phyloP scores from a whole-genome alignment of 2,113 vertebrate species.

The Colius striatus region DNA sequence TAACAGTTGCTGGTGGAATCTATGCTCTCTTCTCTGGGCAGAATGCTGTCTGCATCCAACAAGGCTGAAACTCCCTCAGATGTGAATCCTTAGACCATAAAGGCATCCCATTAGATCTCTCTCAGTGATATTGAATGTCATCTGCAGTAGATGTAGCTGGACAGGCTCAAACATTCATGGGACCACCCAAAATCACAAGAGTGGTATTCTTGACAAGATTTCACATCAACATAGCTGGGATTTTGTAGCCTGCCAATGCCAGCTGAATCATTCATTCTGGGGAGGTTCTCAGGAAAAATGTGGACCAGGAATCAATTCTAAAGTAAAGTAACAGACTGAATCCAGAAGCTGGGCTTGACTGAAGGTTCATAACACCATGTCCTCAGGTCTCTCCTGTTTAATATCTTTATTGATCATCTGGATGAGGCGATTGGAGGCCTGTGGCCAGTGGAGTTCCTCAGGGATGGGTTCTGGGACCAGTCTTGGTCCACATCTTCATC shows the following conservation, averaged over 20 bases:
- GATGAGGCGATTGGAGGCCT: too few relatives aligned
- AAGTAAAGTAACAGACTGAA: background rate
- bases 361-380: background rate
- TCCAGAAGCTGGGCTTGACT: background rate
- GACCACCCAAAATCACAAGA: background rate
- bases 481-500: too few relatives aligned
- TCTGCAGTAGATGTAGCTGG: background rate
- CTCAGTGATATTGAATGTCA: accelerated
- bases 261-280: background rate
- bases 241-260: background rate
- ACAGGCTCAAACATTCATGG: background rate
- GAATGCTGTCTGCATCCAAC: background rate
- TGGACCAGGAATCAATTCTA: background rate
- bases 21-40: background rate
- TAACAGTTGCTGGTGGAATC: background rate
- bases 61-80: background rate
- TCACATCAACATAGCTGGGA: background rate
- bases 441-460: too few relatives aligned
- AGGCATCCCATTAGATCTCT: background rate
- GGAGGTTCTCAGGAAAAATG: background rate
- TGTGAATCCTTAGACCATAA: background rate
- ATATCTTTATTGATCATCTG: too few relatives aligned
- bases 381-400: too few relatives aligned
- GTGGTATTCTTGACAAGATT: background rate
- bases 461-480: too few relatives aligned